A percentile compares a stretch with the other conserved stretches of the same genome.
Evolutionary conservation across 2,113 vertebrate species (phyloP).

Genomic region (Sylvia atricapilla): DNA sequence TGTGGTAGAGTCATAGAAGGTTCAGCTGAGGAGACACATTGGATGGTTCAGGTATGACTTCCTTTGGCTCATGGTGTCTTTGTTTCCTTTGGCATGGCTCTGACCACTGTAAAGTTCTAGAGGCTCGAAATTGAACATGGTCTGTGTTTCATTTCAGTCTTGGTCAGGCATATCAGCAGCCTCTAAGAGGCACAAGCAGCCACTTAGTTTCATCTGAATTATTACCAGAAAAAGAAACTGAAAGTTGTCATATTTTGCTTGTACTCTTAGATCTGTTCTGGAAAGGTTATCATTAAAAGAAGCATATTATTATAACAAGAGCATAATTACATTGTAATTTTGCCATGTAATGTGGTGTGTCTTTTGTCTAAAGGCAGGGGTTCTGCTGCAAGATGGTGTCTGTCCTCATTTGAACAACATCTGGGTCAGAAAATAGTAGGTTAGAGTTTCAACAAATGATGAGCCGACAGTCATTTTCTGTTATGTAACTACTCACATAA

Average conservation of each 20-base stretch:
- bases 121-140: not conserved
- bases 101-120: not conserved
- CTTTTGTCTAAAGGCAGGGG: not conserved
- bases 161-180: not conserved
- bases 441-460: not conserved
- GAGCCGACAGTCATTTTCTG: conserved; percentile 26
- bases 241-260: conserved; percentile 5
- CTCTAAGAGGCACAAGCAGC: not conserved
- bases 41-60: not conserved
- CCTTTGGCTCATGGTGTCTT: not conserved
- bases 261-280: not conserved
- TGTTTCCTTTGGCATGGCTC: not conserved
- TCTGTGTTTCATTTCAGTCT: not conserved
- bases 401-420: not conserved
- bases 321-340: not conserved
- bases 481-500: not conserved
- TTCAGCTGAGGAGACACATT: not conserved
- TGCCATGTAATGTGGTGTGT: not conserved
- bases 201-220: not conserved
- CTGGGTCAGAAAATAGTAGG: conserved; percentile 45
- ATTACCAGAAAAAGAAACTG: conserved; percentile 15
- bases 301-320: not conserved
- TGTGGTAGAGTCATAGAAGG: not conserved
- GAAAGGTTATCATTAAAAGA: conserved; percentile 16
- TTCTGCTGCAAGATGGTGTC: not conserved